Evolutionary conservation across 2,113 vertebrate species (phyloP).

Genomic region (Desmodus rotundus): DNA sequence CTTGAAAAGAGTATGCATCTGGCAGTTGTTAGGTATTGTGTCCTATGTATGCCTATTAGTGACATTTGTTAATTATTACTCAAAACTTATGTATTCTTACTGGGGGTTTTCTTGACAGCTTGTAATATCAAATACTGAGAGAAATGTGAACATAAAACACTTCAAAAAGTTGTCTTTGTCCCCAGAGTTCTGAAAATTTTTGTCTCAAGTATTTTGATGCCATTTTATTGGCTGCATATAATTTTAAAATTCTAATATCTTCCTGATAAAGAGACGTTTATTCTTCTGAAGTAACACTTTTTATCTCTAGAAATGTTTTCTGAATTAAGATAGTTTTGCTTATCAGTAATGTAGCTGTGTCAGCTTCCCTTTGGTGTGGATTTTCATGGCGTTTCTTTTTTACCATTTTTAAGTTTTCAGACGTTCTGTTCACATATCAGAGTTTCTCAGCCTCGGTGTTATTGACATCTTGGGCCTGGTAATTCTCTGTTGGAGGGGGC

Average conservation of each 20-base stretch:
- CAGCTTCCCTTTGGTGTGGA: neutral
- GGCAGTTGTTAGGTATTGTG: neutral
- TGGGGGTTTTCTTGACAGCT: neutral
- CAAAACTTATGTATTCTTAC: neutral
- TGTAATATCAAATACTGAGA: neutral
- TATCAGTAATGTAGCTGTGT: neutral
- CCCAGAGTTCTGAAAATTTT: neutral
- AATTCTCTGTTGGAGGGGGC: neutral
- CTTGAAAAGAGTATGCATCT: neutral
- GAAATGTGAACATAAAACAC: neutral
- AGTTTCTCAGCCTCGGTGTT: neutral
- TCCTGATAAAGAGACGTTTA: neutral
- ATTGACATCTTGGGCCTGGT: neutral
- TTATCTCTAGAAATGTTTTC: neutral
- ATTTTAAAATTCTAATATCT: neutral
- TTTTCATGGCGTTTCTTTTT: neutral
- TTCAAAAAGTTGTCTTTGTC: neutral
- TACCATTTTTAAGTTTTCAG: neutral
- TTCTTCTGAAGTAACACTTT: constrained; percentile 6
- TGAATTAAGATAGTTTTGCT: neutral
- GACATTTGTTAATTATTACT: neutral
- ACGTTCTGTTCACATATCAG: neutral
- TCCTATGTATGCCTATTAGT: neutral
- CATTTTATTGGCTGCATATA: neutral
- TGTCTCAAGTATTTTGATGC: neutral